These are phyloP conservation scores for Crocodylus rhombifer DNA, from an alignment of 2,797 vertebrate genomes.

Conservation along the genomic window DNA sequence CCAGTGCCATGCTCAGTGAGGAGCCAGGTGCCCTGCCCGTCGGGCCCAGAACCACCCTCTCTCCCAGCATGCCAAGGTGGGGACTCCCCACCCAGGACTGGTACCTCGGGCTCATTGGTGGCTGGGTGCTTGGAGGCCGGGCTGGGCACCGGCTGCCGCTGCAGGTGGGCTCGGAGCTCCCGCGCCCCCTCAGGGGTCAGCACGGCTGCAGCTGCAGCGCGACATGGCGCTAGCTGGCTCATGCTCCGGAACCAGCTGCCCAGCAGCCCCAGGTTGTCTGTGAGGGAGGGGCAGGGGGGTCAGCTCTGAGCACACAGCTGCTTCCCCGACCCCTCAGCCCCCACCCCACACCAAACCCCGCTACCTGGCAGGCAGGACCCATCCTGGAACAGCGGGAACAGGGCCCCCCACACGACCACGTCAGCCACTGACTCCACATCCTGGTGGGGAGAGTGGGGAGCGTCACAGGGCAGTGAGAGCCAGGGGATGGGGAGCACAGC, in stretches of 20 bases:
- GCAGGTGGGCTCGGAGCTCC: constrained; percentile 86
- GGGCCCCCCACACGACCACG: constrained; percentile 89
- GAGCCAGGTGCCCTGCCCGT: too few species aligned
- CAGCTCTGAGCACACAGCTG: rapidly evolving
- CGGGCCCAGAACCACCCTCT: too few species aligned
- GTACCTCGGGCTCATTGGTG: constrained; percentile 88
- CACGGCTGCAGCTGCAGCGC: constrained; percentile 81
- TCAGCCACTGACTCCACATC: constrained; percentile 87
- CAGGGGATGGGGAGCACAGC: background rate
- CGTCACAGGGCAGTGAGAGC: background rate
- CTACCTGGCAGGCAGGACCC: constrained; percentile 75
- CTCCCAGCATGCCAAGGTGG: too few species aligned
- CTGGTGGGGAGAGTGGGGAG: constrained; percentile 69
- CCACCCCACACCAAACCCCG: background rate
- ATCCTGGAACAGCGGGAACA: constrained; percentile 87
- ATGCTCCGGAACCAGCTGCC: constrained; percentile 89
- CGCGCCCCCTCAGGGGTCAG: constrained; percentile 83
- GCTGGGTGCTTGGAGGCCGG: constrained; percentile 63
- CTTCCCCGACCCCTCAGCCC: too few species aligned
- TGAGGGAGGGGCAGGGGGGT: rapidly evolving
- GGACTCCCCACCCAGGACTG: too few species aligned
- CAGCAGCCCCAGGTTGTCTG: constrained; percentile 83
- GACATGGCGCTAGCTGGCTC: constrained; percentile 80
- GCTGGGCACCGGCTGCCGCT: constrained; percentile 85
- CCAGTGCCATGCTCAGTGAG: too few species aligned